Conservation (phyloP, 2,797 vertebrate genomes). For the Meda fulgida region DNA sequence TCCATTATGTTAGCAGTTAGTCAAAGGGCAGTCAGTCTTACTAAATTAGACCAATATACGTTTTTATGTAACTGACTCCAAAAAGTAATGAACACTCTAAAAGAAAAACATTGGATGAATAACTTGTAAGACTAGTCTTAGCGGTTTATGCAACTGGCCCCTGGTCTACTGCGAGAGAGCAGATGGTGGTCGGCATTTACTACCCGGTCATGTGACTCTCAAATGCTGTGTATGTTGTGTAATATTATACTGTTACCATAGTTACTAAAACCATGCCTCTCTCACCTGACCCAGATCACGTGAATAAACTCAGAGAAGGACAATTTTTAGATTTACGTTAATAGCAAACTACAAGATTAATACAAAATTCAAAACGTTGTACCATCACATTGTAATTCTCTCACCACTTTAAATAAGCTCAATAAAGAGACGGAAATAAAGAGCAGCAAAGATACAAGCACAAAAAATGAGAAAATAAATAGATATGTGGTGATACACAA, state of each 20-base stretch:
- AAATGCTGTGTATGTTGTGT: conserved; percentile 26
- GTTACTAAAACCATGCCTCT: conserved; percentile 5
- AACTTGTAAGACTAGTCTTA: background rate
- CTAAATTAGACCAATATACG: background rate
- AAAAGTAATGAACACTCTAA: background rate
- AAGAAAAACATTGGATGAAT: background rate
- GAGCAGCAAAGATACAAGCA: background rate
- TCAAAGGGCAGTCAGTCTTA: background rate
- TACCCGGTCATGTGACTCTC: conserved; percentile 43
- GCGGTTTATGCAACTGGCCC: background rate
- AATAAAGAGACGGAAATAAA: background rate
- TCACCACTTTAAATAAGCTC: background rate
- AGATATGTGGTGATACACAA: background rate
- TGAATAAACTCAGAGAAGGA: background rate
- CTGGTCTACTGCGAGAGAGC: background rate
- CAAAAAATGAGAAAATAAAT: background rate
- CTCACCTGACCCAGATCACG: conserved; percentile 27
- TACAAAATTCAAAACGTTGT: background rate
- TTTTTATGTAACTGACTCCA: background rate
- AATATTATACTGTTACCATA: conserved; percentile 59
- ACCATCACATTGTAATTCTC: background rate
- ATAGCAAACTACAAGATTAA: background rate
- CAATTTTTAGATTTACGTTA: background rate
- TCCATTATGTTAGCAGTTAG: background rate
- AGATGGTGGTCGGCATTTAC: conserved; percentile 32